Conservation (phyloP, 2,113 vertebrate species). For the Aleadryas rufinucha region DNA sequence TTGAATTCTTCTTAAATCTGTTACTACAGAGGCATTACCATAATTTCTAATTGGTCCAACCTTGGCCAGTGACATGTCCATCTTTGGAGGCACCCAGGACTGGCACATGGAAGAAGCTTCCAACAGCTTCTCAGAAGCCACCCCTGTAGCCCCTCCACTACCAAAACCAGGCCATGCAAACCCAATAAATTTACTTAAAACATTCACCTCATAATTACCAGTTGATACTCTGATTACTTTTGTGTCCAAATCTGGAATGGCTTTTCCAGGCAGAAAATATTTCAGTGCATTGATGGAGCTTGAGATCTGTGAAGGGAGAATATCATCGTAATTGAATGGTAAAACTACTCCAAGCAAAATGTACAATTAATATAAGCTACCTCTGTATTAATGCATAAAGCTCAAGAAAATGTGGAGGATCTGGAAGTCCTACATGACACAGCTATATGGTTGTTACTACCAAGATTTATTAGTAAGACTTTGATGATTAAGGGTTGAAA, state of each 20-base stretch:
- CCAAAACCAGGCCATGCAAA: neutral
- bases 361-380: neutral
- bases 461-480: neutral
- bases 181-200: neutral
- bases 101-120: neutral
- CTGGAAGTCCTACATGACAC: neutral
- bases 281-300: neutral
- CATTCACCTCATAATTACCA: neutral
- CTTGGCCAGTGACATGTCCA: fast-evolving
- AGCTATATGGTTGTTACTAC: neutral
- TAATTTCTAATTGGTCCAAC: neutral
- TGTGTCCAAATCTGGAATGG: neutral
- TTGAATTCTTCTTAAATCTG: neutral
- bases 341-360: neutral
- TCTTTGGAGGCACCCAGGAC: neutral
- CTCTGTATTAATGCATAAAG: neutral
- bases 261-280: neutral
- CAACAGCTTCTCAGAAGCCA: neutral
- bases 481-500: neutral
- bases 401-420: neutral
- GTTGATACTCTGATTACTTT: neutral
- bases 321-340: neutral
- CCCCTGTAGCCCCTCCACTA: fast-evolving
- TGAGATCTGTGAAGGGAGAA: neutral
- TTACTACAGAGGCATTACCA: fast-evolving